Evolutionary conservation across 1,140 invertebrate genomes (phyloP).

Genomic region (Bradysia coprophila): DNA sequence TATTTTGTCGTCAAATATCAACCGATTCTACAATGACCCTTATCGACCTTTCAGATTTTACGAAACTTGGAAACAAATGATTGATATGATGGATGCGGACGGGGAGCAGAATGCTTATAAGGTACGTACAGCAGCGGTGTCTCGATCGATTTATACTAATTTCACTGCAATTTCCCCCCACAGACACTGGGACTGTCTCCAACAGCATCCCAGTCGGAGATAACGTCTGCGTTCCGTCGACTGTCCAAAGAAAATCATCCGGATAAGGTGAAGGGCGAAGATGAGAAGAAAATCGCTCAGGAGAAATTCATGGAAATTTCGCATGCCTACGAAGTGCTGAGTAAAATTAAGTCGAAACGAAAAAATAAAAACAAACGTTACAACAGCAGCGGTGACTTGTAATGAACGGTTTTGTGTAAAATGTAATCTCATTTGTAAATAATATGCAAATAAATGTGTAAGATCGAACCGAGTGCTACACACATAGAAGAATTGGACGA

Average conservation of each 20-base stretch:
- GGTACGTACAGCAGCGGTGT: too few relatives aligned
- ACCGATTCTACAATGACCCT: too few relatives aligned
- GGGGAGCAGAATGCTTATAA: constrained; percentile 81
- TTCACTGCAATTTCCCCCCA: too few relatives aligned
- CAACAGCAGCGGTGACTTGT: constrained; percentile 4
- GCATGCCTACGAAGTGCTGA: constrained; percentile 77
- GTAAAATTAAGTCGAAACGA: constrained; percentile 58
- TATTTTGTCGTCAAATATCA: too few relatives aligned
- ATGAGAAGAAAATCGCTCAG: constrained; percentile 44
- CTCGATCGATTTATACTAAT: background rate
- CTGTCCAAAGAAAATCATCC: constrained; percentile 83
- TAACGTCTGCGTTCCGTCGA: constrained; percentile 59
- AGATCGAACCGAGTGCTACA: too few relatives aligned
- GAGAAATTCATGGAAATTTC: constrained; percentile 86
- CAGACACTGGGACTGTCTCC: constrained; percentile 56
- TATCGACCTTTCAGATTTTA: too few relatives aligned
- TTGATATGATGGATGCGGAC: constrained; percentile 69
- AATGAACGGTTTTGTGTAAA: background rate
- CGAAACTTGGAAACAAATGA: constrained; percentile 67
- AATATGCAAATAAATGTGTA: too few relatives aligned
- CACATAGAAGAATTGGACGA: too few relatives aligned
- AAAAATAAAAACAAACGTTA: constrained; percentile 46
- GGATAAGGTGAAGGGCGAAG: constrained; percentile 66
- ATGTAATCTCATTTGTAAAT: too few relatives aligned
- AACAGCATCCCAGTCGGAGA: constrained; percentile 65